phyloP scores from a whole-genome alignment of 2,888 invertebrate genomes.

The Trachelus iudaicus region DNA sequence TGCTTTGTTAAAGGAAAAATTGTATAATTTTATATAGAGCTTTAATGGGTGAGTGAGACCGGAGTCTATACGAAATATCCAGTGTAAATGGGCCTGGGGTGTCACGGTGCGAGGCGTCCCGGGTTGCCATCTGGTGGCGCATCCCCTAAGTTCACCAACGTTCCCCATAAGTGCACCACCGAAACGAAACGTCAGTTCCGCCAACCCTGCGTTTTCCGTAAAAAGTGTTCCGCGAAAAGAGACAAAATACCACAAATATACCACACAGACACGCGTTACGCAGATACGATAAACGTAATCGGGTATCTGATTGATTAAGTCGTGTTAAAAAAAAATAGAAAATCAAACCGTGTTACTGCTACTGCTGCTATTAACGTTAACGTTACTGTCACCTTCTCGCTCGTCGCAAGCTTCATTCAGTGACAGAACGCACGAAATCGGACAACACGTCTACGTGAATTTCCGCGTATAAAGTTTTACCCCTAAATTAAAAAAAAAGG shows the following conservation, averaged over 20 bases:
- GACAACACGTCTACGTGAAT: neutral
- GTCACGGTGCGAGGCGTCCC: constrained; percentile 37
- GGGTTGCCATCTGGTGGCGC: constrained; percentile 53
- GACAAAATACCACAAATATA: neutral
- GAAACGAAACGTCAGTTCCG: constrained; percentile 57
- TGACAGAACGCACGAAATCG: neutral
- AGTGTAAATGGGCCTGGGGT: constrained; percentile 40
- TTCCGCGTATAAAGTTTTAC: neutral
- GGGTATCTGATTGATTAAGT: neutral
- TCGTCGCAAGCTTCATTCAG: neutral
- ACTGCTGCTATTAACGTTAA: neutral
- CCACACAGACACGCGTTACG: neutral
- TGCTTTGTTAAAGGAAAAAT: neutral
- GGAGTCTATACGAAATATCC: neutral
- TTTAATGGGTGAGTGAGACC: neutral
- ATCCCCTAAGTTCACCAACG: constrained; percentile 39
- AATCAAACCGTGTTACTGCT: neutral
- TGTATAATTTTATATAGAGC: neutral
- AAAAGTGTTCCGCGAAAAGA: neutral
- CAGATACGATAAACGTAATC: neutral
- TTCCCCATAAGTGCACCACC: constrained; percentile 59
- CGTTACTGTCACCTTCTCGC: neutral
- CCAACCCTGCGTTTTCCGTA: constrained; percentile 24
- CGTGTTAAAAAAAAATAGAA: neutral
- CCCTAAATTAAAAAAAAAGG: neutral